Conservation (phyloP, 2,888 invertebrate species). For the Autographa gamma region DNA sequence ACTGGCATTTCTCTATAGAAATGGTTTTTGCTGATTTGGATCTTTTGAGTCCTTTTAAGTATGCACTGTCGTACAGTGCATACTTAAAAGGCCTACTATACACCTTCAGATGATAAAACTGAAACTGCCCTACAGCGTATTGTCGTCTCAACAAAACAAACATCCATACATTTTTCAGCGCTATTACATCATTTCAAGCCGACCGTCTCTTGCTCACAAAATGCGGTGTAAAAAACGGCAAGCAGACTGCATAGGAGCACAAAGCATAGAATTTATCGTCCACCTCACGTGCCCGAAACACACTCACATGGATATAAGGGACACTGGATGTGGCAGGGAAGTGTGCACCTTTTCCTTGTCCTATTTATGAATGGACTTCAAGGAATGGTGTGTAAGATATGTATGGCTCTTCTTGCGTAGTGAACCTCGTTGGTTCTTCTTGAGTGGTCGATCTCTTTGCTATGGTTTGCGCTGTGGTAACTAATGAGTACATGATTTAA, state of each 20-base stretch:
- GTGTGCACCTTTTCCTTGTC: neutral
- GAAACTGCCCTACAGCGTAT: neutral
- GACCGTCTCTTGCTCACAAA: slow-evolving; percentile 63
- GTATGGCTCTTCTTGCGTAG: too few relatives aligned
- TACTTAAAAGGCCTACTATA: too few relatives aligned
- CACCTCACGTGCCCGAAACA: slow-evolving; percentile 82
- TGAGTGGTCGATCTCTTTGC: too few relatives aligned
- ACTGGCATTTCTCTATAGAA: too few relatives aligned
- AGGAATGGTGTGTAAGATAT: too few relatives aligned
- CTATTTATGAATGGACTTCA: neutral
- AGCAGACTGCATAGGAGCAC: slow-evolving; percentile 71
- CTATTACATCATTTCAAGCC: slow-evolving; percentile 56
- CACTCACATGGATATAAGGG: slow-evolving; percentile 58
- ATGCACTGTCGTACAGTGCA: too few relatives aligned
- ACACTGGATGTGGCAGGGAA: slow-evolving; percentile 53
- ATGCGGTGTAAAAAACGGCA: slow-evolving; percentile 72
- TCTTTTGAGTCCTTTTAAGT: too few relatives aligned
- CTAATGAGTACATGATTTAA: too few relatives aligned
- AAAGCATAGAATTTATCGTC: slow-evolving; percentile 84
- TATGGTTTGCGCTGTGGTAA: too few relatives aligned
- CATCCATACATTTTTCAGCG: slow-evolving; percentile 45
- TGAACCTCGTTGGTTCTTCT: too few relatives aligned
- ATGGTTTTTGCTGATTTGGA: too few relatives aligned
- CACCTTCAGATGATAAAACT: neutral
- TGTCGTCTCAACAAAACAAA: slow-evolving; percentile 30